These are phyloP conservation scores for Choloepus didactylus DNA, from an alignment of 2,797 vertebrate genomes.

Conservation along the genomic window DNA sequence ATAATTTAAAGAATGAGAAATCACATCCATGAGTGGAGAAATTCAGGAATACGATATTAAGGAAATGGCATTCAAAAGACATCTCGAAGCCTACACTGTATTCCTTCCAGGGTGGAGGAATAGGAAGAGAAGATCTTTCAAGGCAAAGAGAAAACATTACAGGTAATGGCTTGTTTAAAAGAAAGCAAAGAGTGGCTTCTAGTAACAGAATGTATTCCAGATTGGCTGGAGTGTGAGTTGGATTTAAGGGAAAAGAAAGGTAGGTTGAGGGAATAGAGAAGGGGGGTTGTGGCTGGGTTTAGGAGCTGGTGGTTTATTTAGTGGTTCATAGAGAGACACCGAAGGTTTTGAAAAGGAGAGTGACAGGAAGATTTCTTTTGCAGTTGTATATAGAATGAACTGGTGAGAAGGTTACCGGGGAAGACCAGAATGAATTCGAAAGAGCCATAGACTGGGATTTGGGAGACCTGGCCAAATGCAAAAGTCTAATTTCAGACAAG, in stretches of 20 bases:
- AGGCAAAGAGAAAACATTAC: not conserved
- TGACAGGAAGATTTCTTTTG: not conserved
- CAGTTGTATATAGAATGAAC: not conserved
- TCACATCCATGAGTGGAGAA: not conserved
- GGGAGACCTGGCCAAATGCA: not conserved
- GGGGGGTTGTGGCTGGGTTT: not conserved
- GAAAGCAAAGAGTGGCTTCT: not conserved
- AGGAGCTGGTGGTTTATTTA: not conserved
- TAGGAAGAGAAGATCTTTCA: not conserved
- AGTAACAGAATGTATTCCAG: not conserved
- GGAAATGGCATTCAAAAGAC: not conserved
- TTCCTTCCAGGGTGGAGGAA: not conserved
- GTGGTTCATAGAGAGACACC: not conserved
- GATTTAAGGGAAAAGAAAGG: not conserved
- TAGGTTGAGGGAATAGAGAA: not conserved
- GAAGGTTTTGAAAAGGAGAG: not conserved
- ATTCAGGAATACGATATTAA: constrained; percentile 26
- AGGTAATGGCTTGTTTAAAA: not conserved
- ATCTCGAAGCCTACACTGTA: not conserved
- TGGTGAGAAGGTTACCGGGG: not conserved
- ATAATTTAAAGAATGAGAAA: constrained; percentile 55
- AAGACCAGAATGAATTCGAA: not conserved
- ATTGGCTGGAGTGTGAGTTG: not conserved
- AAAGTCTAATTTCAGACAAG: not conserved
- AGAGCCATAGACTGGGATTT: not conserved